These are phyloP conservation scores for Drosophila parabipectinata DNA, from an alignment of 1,140 invertebrate genomes.

Conservation along the genomic window DNA sequence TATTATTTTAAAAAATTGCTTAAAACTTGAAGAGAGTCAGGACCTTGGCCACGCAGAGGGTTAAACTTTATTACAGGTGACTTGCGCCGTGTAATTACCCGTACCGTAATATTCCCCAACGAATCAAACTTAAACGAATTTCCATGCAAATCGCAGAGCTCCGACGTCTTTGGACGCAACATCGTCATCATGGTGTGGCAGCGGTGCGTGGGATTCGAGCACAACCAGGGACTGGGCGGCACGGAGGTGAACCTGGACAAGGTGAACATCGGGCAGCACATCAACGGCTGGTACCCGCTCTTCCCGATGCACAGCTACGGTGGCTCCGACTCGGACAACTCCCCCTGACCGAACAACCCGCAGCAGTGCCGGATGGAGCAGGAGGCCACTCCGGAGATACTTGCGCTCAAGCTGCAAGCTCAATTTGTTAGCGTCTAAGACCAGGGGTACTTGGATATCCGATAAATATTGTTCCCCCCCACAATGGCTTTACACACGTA, in stretches of 20 bases:
- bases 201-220: constrained; percentile 92
- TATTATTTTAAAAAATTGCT: neutral
- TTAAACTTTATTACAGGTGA: constrained; percentile 7
- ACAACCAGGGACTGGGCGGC: constrained; percentile 94
- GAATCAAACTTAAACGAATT: constrained; percentile 49
- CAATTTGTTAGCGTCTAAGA: constrained; percentile 76
- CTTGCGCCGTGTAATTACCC: constrained; percentile 58
- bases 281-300: constrained; percentile 94
- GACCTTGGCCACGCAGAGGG: neutral
- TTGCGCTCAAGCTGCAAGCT: constrained; percentile 55
- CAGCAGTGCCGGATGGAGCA: constrained; percentile 54
- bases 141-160: constrained; percentile 85
- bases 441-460: constrained; percentile 18
- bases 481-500: constrained; percentile 6
- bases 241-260: constrained; percentile 92
- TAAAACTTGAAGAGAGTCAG: neutral
- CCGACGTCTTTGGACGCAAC: constrained; percentile 90
- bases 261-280: constrained; percentile 90
- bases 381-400: constrained; percentile 12
- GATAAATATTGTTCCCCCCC: constrained; percentile 15
- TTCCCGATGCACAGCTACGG: constrained; percentile 91
- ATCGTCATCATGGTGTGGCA: constrained; percentile 95
- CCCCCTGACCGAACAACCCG: constrained; percentile 86
- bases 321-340: constrained; percentile 88
- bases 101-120: constrained; percentile 8